Evolutionary conservation across 2,113 vertebrate genomes (phyloP), one percentile per base, ranked within the genome.

Genomic region (Nipponia nippon): DNA sequence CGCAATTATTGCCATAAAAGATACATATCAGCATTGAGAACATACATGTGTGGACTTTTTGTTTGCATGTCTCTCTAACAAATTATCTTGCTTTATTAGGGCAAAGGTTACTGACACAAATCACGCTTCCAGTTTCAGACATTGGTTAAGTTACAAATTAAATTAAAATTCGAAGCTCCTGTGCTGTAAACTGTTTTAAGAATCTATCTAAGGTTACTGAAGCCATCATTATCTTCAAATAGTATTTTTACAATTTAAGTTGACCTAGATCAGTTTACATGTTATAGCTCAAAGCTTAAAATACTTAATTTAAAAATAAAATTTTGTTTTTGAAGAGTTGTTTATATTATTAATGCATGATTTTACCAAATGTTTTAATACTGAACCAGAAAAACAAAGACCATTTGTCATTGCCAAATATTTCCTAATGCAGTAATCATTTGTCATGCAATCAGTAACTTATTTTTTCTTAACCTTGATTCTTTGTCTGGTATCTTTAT

Each of bases 11-110:
- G 30, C 62, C 56, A 16, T 86, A 7, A 65, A 49, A 47, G 69
- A n/a, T 29, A 21, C 63, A 36, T 61, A 26, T 89, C 70, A 67
- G 36, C 70, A 77, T 13, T 67, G 38, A 70, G 47, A 78, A 86
- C 34, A 18, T 83, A 21, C 16, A 1, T n/a, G 7, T 52, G 73
- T 27, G 79, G 40, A 62, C 38, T 72, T 96, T 47, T 8, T n/a
- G 46, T 85, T 71, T 97, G 97, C 91, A 96, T 96, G 94, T 16
- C 3, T 49, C 70, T 62, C 77, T 76, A 61, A 79, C 23, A n/a
- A 38, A n/a, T 83, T 21, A 1, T 6, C 49, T 89, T 91, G 62
- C 78, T 96, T 83, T 81, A 10, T 71, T 38, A 89, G 49, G 70
- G 77, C 83, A 63, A 65, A 93, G 63, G 44, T 42, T 75, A 50